These are phyloP conservation scores for Alsophila aescularia DNA, from an alignment of 2,888 invertebrate species.

Conservation along the genomic window DNA sequence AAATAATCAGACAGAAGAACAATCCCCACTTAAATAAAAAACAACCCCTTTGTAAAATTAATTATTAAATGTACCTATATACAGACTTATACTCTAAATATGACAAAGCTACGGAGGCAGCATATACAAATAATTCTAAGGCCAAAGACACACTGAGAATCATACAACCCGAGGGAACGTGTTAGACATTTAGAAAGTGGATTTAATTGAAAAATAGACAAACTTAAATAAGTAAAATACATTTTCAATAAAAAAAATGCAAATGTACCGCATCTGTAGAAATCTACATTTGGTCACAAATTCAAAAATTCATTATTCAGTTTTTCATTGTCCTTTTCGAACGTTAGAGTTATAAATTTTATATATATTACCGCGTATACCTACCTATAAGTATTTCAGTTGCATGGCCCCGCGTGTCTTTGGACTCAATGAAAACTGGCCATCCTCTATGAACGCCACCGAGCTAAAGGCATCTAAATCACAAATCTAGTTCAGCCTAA, in stretches of 20 bases:
- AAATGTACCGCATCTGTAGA: too few species aligned
- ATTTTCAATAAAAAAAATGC: too few species aligned
- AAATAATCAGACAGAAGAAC: too few species aligned
- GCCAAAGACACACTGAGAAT: slow-evolving; percentile 12
- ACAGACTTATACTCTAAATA: slow-evolving; percentile 48
- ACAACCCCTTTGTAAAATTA: background rate
- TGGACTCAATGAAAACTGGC: slow-evolving; percentile 27
- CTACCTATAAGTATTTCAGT: too few species aligned
- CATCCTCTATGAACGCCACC: slow-evolving; percentile 51
- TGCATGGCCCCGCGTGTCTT: slow-evolving; percentile 3
- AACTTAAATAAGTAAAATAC: too few species aligned
- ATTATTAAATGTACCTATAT: slow-evolving; percentile 31
- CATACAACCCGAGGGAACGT: too few species aligned
- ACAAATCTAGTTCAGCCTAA: slow-evolving; percentile 74
- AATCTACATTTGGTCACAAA: too few species aligned
- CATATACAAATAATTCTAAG: slow-evolving; percentile 44
- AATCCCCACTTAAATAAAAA: background rate
- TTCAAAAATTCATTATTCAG: too few species aligned
- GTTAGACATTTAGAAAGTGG: too few species aligned
- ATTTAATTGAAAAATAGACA: too few species aligned
- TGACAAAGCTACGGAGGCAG: slow-evolving; percentile 73
- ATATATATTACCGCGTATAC: too few species aligned
- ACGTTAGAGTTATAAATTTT: too few species aligned
- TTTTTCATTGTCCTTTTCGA: background rate
- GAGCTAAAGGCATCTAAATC: slow-evolving; percentile 80